A percentile compares a stretch with the other conserved stretches of the same genome.
These are phyloP conservation scores for Leptothorax acervorum DNA, from an alignment of 2,888 invertebrate genomes.

Conservation along the genomic window DNA sequence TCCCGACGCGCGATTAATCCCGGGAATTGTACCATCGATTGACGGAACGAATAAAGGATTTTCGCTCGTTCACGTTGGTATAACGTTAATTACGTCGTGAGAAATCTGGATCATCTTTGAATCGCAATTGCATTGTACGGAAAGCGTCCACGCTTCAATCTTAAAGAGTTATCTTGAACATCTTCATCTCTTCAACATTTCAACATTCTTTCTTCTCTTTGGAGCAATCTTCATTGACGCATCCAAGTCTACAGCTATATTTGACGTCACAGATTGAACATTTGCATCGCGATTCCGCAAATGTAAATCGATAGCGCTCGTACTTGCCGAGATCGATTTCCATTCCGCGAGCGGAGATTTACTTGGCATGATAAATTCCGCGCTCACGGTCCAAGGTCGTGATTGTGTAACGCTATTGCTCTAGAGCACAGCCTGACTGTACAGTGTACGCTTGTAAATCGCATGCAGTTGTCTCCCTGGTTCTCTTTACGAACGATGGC, in stretches of 20 bases:
- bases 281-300: neutral
- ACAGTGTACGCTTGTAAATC: conserved; percentile 38
- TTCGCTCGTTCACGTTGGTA: neutral
- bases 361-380: conserved; percentile 61
- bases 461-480: conserved; percentile 56
- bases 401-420: conserved; percentile 66
- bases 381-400: conserved; percentile 66
- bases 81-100: neutral
- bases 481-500: neutral
- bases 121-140: neutral
- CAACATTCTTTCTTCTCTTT: neutral
- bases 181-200: neutral
- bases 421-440: conserved; percentile 24
- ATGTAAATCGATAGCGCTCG: neutral
- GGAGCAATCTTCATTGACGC: neutral
- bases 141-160: neutral
- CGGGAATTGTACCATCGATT: neutral
- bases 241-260: neutral
- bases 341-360: conserved; percentile 47
- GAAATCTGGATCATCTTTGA: neutral
- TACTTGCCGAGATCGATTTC: conserved; percentile 30
- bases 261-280: neutral
- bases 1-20: neutral
- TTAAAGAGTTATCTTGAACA: neutral
- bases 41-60: neutral